Conservation (phyloP, 2,797 vertebrate species). For the Aldrovandia affinis region DNA sequence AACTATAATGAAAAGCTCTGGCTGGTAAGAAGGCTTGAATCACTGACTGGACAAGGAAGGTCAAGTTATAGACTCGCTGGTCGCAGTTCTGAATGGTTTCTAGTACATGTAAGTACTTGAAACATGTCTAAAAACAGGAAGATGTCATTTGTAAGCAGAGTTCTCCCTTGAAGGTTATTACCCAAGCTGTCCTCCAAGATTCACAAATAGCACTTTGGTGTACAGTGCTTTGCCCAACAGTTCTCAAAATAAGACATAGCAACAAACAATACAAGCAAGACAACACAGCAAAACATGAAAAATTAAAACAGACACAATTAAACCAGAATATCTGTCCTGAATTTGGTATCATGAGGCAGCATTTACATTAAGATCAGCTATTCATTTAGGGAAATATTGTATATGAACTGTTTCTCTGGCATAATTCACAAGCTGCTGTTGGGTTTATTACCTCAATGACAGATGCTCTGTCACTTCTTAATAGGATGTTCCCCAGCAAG, state of each 20-base stretch:
- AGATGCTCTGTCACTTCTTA: slow-evolving; percentile 91
- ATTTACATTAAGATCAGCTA: neutral
- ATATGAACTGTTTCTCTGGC: slow-evolving; percentile 63
- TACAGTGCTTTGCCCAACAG: neutral
- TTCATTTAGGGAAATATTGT: slow-evolving; percentile 37
- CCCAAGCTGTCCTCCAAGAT: neutral
- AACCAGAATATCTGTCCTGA: slow-evolving; percentile 6
- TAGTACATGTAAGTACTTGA: neutral
- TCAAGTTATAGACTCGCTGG: neutral
- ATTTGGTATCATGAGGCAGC: slow-evolving; percentile 20
- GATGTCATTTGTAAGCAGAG: too few relatives aligned
- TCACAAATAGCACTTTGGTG: slow-evolving; percentile 12
- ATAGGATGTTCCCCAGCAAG: slow-evolving; percentile 85
- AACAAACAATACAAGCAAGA: neutral
- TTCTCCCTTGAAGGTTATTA: neutral
- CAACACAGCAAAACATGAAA: slow-evolving; percentile 9
- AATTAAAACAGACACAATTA: neutral
- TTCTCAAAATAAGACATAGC: neutral
- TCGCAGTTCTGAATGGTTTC: neutral
- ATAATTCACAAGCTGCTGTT: slow-evolving; percentile 81
- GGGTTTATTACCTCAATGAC: slow-evolving; percentile 93
- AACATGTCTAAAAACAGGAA: neutral
- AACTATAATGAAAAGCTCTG: neutral
- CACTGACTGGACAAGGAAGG: neutral
- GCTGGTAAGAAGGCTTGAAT: neutral